phyloP scores from a whole-genome alignment of 2,888 invertebrate genomes.

The Aquatica leii region DNA sequence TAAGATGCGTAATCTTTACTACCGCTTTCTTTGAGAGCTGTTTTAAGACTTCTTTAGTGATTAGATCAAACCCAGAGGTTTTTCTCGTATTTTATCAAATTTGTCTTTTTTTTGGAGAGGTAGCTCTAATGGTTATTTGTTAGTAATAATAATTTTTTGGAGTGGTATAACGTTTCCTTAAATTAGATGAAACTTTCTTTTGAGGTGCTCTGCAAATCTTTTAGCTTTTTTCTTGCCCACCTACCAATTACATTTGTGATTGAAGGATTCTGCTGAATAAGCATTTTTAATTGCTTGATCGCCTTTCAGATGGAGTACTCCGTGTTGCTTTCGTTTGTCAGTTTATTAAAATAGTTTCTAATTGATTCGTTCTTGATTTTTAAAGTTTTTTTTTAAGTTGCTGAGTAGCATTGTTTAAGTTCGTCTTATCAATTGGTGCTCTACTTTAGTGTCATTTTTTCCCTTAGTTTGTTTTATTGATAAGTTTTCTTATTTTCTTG shows the following conservation, averaged over 20 bases:
- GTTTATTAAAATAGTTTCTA: background rate
- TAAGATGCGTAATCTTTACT: no score
- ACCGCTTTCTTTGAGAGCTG: conserved; percentile 27
- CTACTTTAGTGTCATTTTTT: no score
- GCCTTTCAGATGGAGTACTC: conserved; percentile 8
- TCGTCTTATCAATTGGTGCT: no score
- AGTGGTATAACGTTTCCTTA: background rate
- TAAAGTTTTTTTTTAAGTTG: no score
- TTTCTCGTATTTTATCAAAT: conserved; percentile 18
- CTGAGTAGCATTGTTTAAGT: no score
- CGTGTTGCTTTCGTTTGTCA: conserved; percentile 6
- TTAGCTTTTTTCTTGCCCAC: conserved; percentile 14
- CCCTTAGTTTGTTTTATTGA: no score
- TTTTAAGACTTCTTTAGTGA: conserved; percentile 39
- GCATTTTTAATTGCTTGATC: background rate
- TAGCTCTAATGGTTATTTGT: no score
- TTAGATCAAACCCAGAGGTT: conserved; percentile 42
- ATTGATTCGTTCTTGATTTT: no score
- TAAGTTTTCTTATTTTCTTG: no score
- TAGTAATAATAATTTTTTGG: no score
- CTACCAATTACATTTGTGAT: conserved; percentile 6
- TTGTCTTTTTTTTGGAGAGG: background rate
- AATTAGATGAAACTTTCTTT: conserved; percentile 13
- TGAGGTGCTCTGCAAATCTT: conserved; percentile 16
- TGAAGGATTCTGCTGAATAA: conserved; percentile 3